Evolutionary conservation across 2,113 vertebrate species (phyloP).

Genomic region (Syrmaticus mikado): DNA sequence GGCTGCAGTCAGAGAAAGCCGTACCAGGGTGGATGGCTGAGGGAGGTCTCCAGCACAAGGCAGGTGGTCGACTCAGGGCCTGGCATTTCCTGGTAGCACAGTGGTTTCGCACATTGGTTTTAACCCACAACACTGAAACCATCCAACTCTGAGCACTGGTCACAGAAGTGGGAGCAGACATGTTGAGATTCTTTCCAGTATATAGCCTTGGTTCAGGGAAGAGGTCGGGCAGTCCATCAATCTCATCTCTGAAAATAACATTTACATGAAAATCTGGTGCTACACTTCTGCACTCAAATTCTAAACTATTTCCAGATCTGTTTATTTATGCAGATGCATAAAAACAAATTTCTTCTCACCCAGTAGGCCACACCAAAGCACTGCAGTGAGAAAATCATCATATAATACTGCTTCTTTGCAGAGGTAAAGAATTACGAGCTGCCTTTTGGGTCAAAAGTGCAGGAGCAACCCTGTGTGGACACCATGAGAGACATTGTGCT

Average conservation of each 20-base stretch:
- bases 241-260: background rate
- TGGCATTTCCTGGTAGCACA: background rate
- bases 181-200: background rate
- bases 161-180: background rate
- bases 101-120: background rate
- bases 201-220: background rate
- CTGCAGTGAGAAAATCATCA: background rate
- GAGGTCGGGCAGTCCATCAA: fast-evolving
- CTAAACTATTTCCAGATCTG: background rate
- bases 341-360: background rate
- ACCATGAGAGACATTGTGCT: conserved; percentile 91
- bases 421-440: conserved; percentile 88
- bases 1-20: background rate
- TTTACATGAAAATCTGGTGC: background rate
- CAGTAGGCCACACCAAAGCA: background rate
- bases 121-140: background rate
- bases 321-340: background rate
- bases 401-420: conserved; percentile 55
- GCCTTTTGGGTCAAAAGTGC: conserved; percentile 88
- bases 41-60: no score
- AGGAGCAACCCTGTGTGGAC: conserved; percentile 90
- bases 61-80: no score
- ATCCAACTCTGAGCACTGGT: background rate
- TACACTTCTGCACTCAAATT: background rate
- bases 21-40: background rate